A percentile compares a stretch with the other conserved stretches of the same genome.
phyloP scores from a whole-genome alignment of 2,113 vertebrate genomes.

The Copsychus sechellarum region DNA sequence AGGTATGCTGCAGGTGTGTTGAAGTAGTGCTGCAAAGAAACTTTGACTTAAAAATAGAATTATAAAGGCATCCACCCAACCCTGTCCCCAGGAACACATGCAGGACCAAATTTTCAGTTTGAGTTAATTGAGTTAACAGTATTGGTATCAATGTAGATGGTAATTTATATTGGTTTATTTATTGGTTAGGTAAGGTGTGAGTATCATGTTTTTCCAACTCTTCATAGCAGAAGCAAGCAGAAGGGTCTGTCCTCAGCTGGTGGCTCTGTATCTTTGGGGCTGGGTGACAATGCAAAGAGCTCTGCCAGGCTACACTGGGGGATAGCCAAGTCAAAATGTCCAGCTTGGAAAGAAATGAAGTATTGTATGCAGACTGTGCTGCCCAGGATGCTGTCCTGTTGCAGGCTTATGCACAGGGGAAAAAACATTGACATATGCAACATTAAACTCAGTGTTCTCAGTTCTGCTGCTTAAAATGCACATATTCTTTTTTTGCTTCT shows the following conservation, averaged over 20 bases:
- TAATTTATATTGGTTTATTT: neutral
- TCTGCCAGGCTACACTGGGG: neutral
- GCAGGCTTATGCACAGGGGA: neutral
- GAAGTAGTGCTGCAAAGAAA: neutral
- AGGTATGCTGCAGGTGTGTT: neutral
- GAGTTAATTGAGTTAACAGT: neutral
- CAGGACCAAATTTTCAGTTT: neutral
- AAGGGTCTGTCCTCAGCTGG: neutral
- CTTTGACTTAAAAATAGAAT: neutral
- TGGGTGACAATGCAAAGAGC: neutral
- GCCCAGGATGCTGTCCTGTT: neutral
- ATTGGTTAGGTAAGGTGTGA: neutral
- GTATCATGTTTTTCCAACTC: neutral
- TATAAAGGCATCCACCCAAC: neutral
- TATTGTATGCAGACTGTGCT: neutral
- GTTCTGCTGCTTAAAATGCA: neutral
- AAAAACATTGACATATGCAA: neutral
- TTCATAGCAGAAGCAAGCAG: neutral
- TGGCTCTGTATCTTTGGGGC: neutral
- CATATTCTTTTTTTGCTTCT: neutral
- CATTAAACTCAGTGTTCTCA: neutral
- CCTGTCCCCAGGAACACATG: rapidly evolving
- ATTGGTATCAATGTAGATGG: neutral
- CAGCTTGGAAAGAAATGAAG: neutral
- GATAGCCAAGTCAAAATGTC: neutral